phyloP scores from a whole-genome alignment of 2,888 invertebrate genomes.

The Leucophenga montana region DNA sequence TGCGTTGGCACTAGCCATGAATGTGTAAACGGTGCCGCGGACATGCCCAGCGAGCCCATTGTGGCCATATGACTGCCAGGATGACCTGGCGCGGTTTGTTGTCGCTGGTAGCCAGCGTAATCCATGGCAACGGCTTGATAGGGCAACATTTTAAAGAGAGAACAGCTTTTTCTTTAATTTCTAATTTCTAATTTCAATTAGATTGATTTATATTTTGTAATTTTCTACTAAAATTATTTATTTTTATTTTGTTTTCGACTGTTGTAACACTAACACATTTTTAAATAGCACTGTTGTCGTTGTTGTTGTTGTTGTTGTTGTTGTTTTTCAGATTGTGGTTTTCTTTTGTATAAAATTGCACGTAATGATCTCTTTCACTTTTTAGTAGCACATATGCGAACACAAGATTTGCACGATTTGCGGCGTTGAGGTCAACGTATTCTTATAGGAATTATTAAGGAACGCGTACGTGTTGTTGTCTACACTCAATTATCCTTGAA shows the following conservation, averaged over 20 bases:
- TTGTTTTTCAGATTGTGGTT: slow-evolving; percentile 2
- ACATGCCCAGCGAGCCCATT: slow-evolving; percentile 76
- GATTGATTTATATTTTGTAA: not conserved
- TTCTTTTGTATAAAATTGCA: slow-evolving; percentile 11
- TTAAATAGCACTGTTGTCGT: slow-evolving; percentile 28
- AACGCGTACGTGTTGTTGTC: slow-evolving; percentile 61
- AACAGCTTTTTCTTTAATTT: not conserved
- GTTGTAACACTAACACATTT: slow-evolving; percentile 49
- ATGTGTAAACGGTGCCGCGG: slow-evolving; percentile 85
- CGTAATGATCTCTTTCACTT: slow-evolving; percentile 36
- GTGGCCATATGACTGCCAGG: slow-evolving; percentile 71
- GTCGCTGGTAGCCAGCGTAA: slow-evolving; percentile 82
- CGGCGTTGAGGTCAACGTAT: slow-evolving; percentile 50
- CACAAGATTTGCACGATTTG: not conserved
- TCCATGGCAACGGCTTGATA: slow-evolving; percentile 92
- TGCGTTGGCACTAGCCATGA: slow-evolving; percentile 95
- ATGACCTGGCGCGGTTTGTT: slow-evolving; percentile 72
- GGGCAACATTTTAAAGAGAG: slow-evolving; percentile 79
- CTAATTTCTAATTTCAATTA: not conserved
- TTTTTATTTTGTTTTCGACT: not conserved
- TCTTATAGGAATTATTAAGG: slow-evolving; percentile 39
- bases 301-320: slow-evolving; percentile 30
- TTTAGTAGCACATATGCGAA: slow-evolving; percentile 42
- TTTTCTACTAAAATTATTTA: not conserved
- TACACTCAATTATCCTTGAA: slow-evolving; percentile 59